phyloP scores from a whole-genome alignment of 2,797 vertebrate genomes.

The Anolis apletophallus region DNA sequence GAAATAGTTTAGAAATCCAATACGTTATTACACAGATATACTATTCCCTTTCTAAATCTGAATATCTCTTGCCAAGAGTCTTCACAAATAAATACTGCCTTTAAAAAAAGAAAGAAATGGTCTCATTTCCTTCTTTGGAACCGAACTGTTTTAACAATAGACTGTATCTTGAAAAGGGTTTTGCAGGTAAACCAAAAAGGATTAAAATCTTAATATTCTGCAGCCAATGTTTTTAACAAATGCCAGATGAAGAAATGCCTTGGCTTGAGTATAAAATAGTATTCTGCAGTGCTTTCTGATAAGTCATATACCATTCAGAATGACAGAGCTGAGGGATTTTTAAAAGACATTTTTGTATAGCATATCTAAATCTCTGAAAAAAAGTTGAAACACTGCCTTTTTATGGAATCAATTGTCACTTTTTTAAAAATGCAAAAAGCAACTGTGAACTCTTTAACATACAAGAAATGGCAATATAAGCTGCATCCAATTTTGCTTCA shows the following conservation, averaged over 20 bases:
- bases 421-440: conserved; percentile 54
- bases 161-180: neutral
- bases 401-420: conserved; percentile 61
- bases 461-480: conserved; percentile 54
- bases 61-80: conserved; percentile 26
- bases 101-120: neutral
- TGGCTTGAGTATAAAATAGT: conserved; percentile 19
- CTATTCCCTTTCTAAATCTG: conserved; percentile 34
- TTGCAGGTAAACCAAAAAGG: neutral
- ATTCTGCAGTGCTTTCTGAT: conserved; percentile 23
- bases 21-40: conserved; percentile 34
- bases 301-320: conserved; percentile 60
- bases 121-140: accelerated
- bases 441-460: conserved; percentile 40
- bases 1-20: conserved; percentile 19
- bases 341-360: conserved; percentile 50
- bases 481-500: conserved; percentile 57
- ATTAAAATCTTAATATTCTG: conserved; percentile 34
- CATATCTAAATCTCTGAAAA: conserved; percentile 56
- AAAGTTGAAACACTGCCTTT: conserved; percentile 59
- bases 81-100: neutral
- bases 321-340: conserved; percentile 10
- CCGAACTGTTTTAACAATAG: conserved; percentile 1
- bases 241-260: conserved; percentile 17
- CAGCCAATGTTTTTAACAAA: conserved; percentile 12